These are phyloP conservation scores for Microctenopoma steveboyesi DNA, from an alignment of 2,797 vertebrate species.

Conservation along the genomic window DNA sequence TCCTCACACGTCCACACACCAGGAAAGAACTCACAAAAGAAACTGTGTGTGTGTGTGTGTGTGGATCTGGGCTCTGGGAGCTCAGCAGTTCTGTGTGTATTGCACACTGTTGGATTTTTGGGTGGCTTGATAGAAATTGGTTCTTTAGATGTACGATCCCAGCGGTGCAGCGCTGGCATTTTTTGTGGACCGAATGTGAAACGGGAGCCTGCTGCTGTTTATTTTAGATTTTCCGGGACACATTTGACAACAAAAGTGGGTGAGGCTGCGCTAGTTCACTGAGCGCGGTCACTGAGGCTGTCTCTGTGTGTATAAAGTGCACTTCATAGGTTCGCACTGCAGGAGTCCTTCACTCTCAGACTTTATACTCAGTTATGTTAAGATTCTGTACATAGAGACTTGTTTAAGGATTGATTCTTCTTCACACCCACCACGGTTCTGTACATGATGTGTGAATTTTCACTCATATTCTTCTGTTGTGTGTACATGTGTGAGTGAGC, in stretches of 20 bases:
- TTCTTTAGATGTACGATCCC: slow-evolving; percentile 40
- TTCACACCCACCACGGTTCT: slow-evolving; percentile 3
- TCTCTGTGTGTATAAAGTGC: slow-evolving; percentile 37
- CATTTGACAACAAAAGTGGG: slow-evolving; percentile 45
- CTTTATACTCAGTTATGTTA: slow-evolving; percentile 62
- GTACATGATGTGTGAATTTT: slow-evolving; percentile 2
- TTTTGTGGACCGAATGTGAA: slow-evolving; percentile 43
- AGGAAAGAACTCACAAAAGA: too few species aligned
- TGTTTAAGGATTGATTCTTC: background rate
- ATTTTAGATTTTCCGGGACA: slow-evolving; percentile 47
- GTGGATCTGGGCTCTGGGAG: slow-evolving; percentile 31
- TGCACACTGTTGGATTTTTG: slow-evolving; percentile 37
- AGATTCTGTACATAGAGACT: slow-evolving; percentile 44
- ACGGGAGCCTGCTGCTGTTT: slow-evolving; percentile 49
- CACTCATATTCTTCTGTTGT: slow-evolving; percentile 7
- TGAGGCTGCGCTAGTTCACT: slow-evolving; percentile 56
- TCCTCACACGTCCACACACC: too few species aligned
- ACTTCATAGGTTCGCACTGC: slow-evolving; percentile 22
- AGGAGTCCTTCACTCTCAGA: slow-evolving; percentile 52
- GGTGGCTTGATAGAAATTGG: slow-evolving; percentile 44
- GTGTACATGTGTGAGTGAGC: background rate
- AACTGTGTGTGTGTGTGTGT: background rate
- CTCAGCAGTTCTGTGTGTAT: slow-evolving; percentile 21
- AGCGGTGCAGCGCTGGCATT: slow-evolving; percentile 47
- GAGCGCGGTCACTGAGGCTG: slow-evolving; percentile 39